A percentile compares a stretch with the other conserved stretches of the same genome.
Conservation (phyloP, 2,113 vertebrate species). For the Chaetura pelagica region DNA sequence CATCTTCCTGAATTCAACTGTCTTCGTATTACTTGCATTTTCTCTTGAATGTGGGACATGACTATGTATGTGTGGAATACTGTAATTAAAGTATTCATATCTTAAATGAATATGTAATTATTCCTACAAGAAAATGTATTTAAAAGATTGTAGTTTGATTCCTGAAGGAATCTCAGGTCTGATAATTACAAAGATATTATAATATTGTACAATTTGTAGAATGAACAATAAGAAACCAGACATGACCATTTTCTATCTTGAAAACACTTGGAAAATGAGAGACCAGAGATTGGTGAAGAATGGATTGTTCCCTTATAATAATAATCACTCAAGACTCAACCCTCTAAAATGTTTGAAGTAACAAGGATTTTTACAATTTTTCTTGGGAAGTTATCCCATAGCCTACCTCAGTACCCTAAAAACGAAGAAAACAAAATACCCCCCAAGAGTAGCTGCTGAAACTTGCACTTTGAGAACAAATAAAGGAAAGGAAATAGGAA, state of each 20-base stretch:
- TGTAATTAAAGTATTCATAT: neutral
- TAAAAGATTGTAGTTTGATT: neutral
- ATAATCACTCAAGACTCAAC: neutral
- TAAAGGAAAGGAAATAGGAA: neutral
- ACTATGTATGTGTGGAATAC: neutral
- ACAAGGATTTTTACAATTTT: neutral
- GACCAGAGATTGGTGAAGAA: neutral
- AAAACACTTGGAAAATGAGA: neutral
- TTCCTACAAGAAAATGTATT: neutral
- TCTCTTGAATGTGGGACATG: neutral
- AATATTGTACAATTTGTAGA: neutral
- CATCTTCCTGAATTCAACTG: neutral
- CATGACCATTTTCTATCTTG: neutral
- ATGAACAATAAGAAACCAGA: neutral
- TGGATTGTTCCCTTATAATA: neutral
- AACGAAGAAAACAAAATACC: neutral
- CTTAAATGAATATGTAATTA: neutral
- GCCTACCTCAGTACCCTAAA: neutral
- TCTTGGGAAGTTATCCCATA: neutral
- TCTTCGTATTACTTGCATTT: neutral
- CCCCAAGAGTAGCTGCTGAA: neutral
- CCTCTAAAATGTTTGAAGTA: neutral
- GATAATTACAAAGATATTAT: neutral
- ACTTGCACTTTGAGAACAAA: neutral
- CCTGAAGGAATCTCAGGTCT: neutral